These are phyloP conservation scores for Ianthella basta DNA, from an alignment of 37 sponge, comb jelly and placozoan species.

Conservation along the genomic window DNA sequence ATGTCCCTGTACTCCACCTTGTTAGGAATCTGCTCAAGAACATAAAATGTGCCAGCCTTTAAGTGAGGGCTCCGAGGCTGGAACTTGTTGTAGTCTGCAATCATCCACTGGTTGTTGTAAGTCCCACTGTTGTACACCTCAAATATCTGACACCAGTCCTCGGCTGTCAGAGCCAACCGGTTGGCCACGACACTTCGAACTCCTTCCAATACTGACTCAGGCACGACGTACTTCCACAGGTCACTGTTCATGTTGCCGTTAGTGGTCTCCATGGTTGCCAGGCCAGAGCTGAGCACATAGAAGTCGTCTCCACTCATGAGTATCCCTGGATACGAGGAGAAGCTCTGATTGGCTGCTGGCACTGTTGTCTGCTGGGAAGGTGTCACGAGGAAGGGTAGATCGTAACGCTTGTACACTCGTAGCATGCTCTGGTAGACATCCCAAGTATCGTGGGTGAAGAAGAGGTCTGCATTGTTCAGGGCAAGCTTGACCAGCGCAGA, in stretches of 20 bases:
- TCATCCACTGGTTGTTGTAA: slow-evolving; percentile 98
- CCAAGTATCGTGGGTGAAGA: slow-evolving; percentile 95
- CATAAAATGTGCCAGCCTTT: slow-evolving; percentile 64
- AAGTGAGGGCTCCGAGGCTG: slow-evolving; percentile 27
- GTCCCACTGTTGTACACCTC: slow-evolving; percentile 89
- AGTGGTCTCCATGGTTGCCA: slow-evolving; percentile 94
- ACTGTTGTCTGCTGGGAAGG: slow-evolving; percentile 27
- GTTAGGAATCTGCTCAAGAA: slow-evolving; percentile 93
- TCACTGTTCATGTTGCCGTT: slow-evolving; percentile 80
- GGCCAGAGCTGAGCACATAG: slow-evolving; percentile 74
- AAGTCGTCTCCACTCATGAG: slow-evolving; percentile 91
- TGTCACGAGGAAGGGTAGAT: slow-evolving; percentile 46
- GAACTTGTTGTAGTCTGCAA: slow-evolving; percentile 93
- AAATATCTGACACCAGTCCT: slow-evolving; percentile 78
- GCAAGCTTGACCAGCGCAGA: slow-evolving; percentile 92
- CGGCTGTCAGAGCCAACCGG: slow-evolving; percentile 72
- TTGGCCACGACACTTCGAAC: slow-evolving; percentile 82
- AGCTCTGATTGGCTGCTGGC: slow-evolving; percentile 69
- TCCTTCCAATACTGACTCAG: slow-evolving; percentile 66
- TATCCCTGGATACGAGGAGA: slow-evolving; percentile 94
- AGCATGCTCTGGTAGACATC: slow-evolving; percentile 75
- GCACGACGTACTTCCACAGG: slow-evolving; percentile 73
- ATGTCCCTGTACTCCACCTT: slow-evolving; percentile 27
- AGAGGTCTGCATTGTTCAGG: slow-evolving; percentile 72
- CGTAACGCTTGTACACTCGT: slow-evolving; percentile 82